Evolutionary conservation across 2,113 vertebrate genomes (phyloP).

Genomic region (Piaya cayana): DNA sequence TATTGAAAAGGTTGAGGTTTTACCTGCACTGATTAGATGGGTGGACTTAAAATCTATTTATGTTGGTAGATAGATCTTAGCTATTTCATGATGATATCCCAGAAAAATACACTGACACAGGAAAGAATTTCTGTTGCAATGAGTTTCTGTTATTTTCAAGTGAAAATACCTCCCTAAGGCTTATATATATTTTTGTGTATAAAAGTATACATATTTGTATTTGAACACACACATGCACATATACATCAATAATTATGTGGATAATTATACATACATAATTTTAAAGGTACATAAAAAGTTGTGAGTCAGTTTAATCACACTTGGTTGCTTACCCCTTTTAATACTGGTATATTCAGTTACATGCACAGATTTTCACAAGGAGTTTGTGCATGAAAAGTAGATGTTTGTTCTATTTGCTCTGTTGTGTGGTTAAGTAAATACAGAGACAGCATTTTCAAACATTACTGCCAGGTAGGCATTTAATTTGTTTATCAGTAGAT

Average conservation of each 20-base stretch:
- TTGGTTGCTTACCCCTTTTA: background rate
- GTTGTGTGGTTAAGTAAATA: background rate
- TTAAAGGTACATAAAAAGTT: background rate
- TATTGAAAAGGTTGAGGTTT: background rate
- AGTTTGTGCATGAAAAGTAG: background rate
- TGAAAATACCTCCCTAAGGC: background rate
- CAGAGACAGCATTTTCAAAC: background rate
- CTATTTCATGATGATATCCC: background rate
- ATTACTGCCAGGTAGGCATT: background rate
- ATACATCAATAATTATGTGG: background rate
- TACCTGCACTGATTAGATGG: background rate
- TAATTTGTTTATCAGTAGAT: background rate
- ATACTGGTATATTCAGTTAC: background rate
- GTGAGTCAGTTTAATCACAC: background rate
- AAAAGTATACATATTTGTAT: background rate
- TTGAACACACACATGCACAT: background rate
- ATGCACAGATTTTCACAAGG: background rate
- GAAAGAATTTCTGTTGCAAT: background rate
- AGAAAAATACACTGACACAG: background rate
- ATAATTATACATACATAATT: background rate
- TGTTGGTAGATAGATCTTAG: background rate
- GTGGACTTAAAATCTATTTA: background rate
- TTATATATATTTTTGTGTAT: background rate
- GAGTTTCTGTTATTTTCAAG: background rate
- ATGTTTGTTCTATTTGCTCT: background rate